Base-by-base conservation (phyloP, 2,113 vertebrate genomes). In the Rhadina sibilatrix region DNA sequence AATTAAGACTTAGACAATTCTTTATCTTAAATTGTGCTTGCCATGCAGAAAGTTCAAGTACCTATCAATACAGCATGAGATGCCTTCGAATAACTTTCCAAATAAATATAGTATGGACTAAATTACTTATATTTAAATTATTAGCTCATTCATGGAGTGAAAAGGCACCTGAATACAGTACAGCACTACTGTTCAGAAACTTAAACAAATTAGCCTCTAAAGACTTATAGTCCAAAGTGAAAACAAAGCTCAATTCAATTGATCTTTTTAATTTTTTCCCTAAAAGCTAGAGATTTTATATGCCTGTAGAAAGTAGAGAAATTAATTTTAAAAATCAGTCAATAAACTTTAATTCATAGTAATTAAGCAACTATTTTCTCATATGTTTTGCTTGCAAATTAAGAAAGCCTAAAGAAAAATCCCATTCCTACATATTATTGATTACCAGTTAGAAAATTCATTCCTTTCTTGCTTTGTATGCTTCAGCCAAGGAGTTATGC, bases 401-500 rank as follows among this genome's bases (percentile, higher is more conserved):
- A 96, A 95, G 79, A 91, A 97, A 96, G 95, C 66, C 40, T 97
- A 89, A 93, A 91, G 35, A 80, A 96, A 74, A 57, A 90, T 90
- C 77, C 89, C n/a, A 94, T 94, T 94, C 81, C 63, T 97, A 93
- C 81, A 72, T 93, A 87, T 89, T 93, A 90, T 79, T 97, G 94
- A 97, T 97, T 97, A 88, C 66, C 71, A 96, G 42, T 87, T 93
- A 94, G 69, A 97, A 97, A 97, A 90, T 76, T 74, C 81, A 91
- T 88, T 90, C 84, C 76, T 87, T 92, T 96, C 64, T 93, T 89
- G 72, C 47, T 87, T 95, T 96, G 88, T 89, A 63, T 87, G 53
- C 35, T 77, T 94, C 84, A 95, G 57, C 35, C 79, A 96, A 94
- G 33, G 46, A 96, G 65, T 76, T 97, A 83, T 86, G 57, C 30